These are phyloP conservation scores for Xestia sexstrigata DNA, from an alignment of 2,888 invertebrate species.

Conservation along the genomic window DNA sequence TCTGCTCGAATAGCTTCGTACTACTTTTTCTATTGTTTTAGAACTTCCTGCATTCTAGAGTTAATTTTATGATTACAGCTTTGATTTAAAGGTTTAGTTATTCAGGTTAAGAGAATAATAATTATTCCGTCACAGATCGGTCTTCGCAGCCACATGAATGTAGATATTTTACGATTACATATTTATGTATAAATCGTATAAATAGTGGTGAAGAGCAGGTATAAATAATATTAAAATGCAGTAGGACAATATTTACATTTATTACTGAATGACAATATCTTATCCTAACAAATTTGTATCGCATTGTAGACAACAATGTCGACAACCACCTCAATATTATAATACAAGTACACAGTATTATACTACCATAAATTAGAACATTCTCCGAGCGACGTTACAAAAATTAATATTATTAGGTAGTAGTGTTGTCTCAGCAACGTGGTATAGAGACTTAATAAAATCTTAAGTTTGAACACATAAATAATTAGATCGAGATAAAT, in stretches of 20 bases:
- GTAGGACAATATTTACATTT: conserved; percentile 82
- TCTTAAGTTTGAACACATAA: conserved; percentile 38
- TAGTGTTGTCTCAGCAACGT: conserved; percentile 43
- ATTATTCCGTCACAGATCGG: conserved; percentile 16
- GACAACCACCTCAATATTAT: conserved; percentile 72
- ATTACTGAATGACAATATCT: conserved; percentile 69
- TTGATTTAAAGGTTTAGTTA: conserved; percentile 34
- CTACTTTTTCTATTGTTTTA: conserved; percentile 64
- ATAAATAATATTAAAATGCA: conserved; percentile 66
- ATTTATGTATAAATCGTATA: too few species aligned
- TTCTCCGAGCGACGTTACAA: conserved; percentile 45
- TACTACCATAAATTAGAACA: conserved; percentile 77
- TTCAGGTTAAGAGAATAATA: not conserved
- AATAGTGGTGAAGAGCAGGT: conserved; percentile 36
- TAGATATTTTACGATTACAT: conserved; percentile 1
- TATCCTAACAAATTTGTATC: conserved; percentile 62
- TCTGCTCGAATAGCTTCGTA: conserved; percentile 43
- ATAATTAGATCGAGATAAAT: conserved; percentile 35
- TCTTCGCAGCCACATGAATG: conserved; percentile 2
- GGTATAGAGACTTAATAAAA: conserved; percentile 20
- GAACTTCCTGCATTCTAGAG: conserved; percentile 50
- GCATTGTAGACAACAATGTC: conserved; percentile 52
- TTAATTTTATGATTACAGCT: conserved; percentile 47
- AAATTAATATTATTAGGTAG: conserved; percentile 57
- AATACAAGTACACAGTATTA: conserved; percentile 68